Conservation (phyloP, 2,888 invertebrate genomes). For the Xylota sylvarum region DNA sequence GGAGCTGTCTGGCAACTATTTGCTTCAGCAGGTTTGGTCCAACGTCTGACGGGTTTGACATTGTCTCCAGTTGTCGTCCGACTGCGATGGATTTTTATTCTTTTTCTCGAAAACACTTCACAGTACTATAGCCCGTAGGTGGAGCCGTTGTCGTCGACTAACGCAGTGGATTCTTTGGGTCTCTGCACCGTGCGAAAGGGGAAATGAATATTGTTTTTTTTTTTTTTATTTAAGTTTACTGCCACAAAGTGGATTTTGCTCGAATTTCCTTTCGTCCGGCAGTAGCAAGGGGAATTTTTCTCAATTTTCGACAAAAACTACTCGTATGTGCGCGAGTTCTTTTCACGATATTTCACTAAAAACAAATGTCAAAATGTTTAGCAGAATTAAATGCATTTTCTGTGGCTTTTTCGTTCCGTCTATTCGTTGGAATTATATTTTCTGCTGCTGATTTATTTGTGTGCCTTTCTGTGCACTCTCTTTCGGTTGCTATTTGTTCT, state of each 20-base stretch:
- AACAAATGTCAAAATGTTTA: constrained; percentile 74
- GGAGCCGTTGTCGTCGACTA: constrained; percentile 15
- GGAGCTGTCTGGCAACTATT: constrained; percentile 66
- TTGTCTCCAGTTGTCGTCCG: constrained; percentile 59
- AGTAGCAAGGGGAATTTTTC: not conserved
- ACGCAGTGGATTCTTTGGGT: constrained; percentile 20
- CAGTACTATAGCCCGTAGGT: constrained; percentile 21
- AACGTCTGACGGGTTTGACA: constrained; percentile 73
- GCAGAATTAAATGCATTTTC: constrained; percentile 73
- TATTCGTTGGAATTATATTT: constrained; percentile 58
- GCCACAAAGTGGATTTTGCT: constrained; percentile 29
- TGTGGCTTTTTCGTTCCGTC: constrained; percentile 38
- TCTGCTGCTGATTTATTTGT: constrained; percentile 69
- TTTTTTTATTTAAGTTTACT: not conserved
- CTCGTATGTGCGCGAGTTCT: constrained; percentile 23
- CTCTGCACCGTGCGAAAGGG: constrained; percentile 10
- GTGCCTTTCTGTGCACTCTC: constrained; percentile 60
- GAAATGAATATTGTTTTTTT: not conserved
- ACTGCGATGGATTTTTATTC: not conserved
- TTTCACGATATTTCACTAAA: constrained; percentile 68
- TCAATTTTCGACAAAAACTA: constrained; percentile 19
- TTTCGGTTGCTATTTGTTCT: constrained; percentile 60
- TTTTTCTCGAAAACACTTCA: not conserved
- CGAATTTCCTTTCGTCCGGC: constrained; percentile 10
- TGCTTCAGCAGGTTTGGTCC: constrained; percentile 74